Evolutionary conservation across 1,140 invertebrate species (phyloP).

Genomic region (Acarapis woodi): DNA sequence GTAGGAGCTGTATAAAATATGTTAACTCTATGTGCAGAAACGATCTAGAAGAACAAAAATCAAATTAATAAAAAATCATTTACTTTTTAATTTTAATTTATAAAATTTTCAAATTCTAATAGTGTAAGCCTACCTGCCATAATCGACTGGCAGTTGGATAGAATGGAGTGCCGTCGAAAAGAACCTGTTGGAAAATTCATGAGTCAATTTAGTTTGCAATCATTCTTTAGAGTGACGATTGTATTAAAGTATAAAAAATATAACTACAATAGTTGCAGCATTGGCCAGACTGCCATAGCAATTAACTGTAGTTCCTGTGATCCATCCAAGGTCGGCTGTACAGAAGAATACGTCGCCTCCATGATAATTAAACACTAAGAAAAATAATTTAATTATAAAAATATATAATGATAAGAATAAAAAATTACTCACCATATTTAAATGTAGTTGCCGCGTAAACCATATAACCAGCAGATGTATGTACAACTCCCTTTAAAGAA

Average conservation of each 20-base stretch:
- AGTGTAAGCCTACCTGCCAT: too few relatives aligned
- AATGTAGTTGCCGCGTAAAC: slow-evolving; percentile 64
- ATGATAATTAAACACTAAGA: slow-evolving; percentile 84
- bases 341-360: slow-evolving; percentile 79
- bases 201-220: too few relatives aligned
- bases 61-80: too few relatives aligned
- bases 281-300: slow-evolving; percentile 79
- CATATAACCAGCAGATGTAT: slow-evolving; percentile 76
- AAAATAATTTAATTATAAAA: too few relatives aligned
- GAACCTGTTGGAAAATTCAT: too few relatives aligned
- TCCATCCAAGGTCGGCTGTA: slow-evolving; percentile 98
- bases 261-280: slow-evolving; percentile 39
- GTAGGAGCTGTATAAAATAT: slow-evolving; percentile 98
- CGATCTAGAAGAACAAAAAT: too few relatives aligned
- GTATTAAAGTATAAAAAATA: too few relatives aligned
- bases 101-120: too few relatives aligned
- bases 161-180: slow-evolving; percentile 91
- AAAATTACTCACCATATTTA: too few relatives aligned
- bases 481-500: slow-evolving; percentile 74
- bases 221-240: too few relatives aligned
- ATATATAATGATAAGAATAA: too few relatives aligned
- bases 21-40: slow-evolving; percentile 75
- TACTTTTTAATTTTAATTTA: too few relatives aligned
- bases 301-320: slow-evolving; percentile 85
- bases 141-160: slow-evolving; percentile 44